Evolutionary conservation across 2,113 vertebrate species (phyloP).

Genomic region (Pterocles orientalis): DNA sequence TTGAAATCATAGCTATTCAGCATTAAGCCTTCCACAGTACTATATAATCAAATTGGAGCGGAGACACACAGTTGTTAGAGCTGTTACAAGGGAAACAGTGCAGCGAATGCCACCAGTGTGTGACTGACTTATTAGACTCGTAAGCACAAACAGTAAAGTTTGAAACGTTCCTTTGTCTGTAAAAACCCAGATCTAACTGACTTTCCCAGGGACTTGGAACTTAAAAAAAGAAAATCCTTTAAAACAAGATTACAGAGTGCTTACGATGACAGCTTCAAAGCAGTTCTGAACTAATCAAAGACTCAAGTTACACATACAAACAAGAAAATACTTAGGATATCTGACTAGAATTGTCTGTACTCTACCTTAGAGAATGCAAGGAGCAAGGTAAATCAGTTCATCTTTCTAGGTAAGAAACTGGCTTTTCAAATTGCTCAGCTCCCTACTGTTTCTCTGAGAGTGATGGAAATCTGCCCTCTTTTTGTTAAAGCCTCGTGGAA

Average conservation of each 20-base stretch:
- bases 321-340: not conserved
- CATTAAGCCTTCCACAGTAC: not conserved
- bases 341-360: not conserved
- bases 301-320: not conserved
- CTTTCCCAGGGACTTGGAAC: not conserved
- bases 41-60: not conserved
- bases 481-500: not conserved
- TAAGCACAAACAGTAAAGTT: not conserved
- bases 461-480: not conserved
- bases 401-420: not conserved
- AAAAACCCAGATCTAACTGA: not conserved
- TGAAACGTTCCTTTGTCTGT: not conserved
- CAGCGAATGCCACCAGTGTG: not conserved
- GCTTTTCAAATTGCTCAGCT: not conserved
- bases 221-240: not conserved
- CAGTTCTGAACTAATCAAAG: not conserved
- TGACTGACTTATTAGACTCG: not conserved
- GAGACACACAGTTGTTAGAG: not conserved
- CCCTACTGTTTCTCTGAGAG: not conserved
- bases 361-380: not conserved
- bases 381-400: not conserved
- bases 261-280: not conserved
- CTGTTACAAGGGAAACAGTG: not conserved
- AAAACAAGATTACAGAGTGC: not conserved
- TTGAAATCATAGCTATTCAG: not conserved